Evolutionary conservation across 2,888 invertebrate species (phyloP), one percentile per base, ranked within the genome.

Genomic region (Nudaria mundana): DNA sequence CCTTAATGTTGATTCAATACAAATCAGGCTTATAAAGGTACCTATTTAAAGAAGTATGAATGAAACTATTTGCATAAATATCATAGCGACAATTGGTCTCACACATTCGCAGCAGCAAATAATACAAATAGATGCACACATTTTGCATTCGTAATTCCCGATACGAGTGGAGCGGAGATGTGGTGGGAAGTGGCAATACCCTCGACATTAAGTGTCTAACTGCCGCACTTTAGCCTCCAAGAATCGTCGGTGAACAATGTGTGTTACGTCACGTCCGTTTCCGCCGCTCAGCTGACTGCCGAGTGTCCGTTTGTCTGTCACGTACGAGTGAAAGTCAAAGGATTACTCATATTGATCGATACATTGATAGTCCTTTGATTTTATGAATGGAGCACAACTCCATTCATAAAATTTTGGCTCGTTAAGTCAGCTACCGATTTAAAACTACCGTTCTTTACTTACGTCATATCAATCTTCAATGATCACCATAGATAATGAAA

Each of bases 211-310:
- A 46, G 56, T 26, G 47, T 44, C 47, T 55, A 51, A 44, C 47
- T 55, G 46, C 44, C 55, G 40, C 47, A 31, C 36, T 28, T n/a
- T 20, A 31, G 22, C 31, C 56, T 57, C 61, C 50, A 34, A 45
- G 49, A 60, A 72, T 63, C 71, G 72, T 77, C 75, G 71, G 70
- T 65, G 70, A 77, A 77, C 78, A 67, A 57, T 57, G 54, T 74
- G 67, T 13, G 7, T 81, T 82, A 78, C 84, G 84, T 85, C 86
- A 86, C 67, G 69, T 86, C 85, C 65, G 71, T 62, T 79, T 81
- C 82, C 85, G 76, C 67, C 82, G 79, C 73, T 72, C 84, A 84
- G 86, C 85, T 85, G 86, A 76, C 66, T 60, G 55, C 14, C 15
- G 20, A 32, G 52, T 53, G 62, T 59, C 61, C 46, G 48, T 50